Percentiles rank a stretch among this genome's conserved stretches.
These are phyloP conservation scores for Amblyopsis hoosieri DNA, from an alignment of 2,797 vertebrate genomes.

Conservation along the genomic window DNA sequence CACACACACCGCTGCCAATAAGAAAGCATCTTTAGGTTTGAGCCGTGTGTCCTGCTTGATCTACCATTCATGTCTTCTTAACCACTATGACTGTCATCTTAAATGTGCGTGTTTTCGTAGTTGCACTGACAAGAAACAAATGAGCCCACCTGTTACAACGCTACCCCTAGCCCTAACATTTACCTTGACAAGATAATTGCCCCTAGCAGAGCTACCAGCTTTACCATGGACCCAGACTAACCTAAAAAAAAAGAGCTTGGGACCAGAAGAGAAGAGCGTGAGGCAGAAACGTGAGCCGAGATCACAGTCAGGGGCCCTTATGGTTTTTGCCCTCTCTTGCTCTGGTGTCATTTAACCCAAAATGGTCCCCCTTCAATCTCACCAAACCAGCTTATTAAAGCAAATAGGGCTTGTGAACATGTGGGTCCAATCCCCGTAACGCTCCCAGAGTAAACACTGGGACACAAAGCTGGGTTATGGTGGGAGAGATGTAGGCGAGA, in stretches of 20 bases:
- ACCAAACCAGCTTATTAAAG: slow-evolving; percentile 75
- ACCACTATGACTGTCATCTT: slow-evolving; percentile 47
- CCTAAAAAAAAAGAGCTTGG: slow-evolving; percentile 33
- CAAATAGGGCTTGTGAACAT: slow-evolving; percentile 72
- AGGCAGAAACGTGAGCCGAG: slow-evolving; percentile 37
- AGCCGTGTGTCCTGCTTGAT: slow-evolving; percentile 10
- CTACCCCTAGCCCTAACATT: slow-evolving; percentile 36
- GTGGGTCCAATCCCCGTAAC: slow-evolving; percentile 69
- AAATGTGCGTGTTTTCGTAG: slow-evolving; percentile 54
- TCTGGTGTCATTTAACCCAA: slow-evolving; percentile 72
- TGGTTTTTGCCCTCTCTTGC: slow-evolving; percentile 48
- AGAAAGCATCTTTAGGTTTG: slow-evolving; percentile 3
- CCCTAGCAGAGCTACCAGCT: slow-evolving; percentile 28
- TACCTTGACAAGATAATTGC: slow-evolving; percentile 62
- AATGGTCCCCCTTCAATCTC: slow-evolving; percentile 57
- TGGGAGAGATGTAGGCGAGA: slow-evolving; percentile 40
- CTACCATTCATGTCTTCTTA: slow-evolving; percentile 31
- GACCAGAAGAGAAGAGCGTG: slow-evolving; percentile 15
- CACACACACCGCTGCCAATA: slow-evolving; percentile 6
- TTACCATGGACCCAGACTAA: slow-evolving; percentile 17
- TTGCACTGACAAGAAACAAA: slow-evolving; percentile 66
- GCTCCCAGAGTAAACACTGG: slow-evolving; percentile 64
- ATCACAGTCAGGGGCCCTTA: slow-evolving; percentile 55
- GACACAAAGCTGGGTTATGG: slow-evolving; percentile 21
- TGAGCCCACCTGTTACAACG: slow-evolving; percentile 50